Percentiles rank a stretch among this genome's conserved stretches.
Conservation (phyloP, 1,140 invertebrate species). For the Trichomalopsis sarcophagae region DNA sequence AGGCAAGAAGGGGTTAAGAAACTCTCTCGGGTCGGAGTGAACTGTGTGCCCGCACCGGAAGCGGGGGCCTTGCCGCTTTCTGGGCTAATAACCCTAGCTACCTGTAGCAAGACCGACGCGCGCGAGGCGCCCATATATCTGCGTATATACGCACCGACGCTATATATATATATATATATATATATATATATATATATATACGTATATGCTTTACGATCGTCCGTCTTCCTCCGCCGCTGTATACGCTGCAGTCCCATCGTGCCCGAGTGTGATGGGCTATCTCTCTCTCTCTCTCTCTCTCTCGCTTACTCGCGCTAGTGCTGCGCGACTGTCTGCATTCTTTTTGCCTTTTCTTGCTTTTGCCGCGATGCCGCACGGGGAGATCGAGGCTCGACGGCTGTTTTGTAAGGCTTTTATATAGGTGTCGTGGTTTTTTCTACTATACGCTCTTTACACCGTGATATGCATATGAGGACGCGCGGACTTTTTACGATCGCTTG, state of each 20-base stretch:
- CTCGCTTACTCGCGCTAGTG: too few species aligned
- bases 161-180: neutral
- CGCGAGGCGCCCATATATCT: neutral
- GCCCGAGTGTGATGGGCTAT: neutral
- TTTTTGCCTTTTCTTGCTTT: neutral
- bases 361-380: too few species aligned
- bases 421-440: neutral
- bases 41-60: conserved; percentile 73
- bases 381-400: too few species aligned
- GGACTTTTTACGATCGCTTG: neutral
- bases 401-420: too few species aligned
- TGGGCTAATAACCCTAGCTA: conserved; percentile 75
- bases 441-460: neutral
- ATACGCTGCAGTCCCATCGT: neutral
- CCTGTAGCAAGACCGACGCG: conserved; percentile 60
- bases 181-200: neutral
- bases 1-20: conserved; percentile 71
- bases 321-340: neutral
- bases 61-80: conserved; percentile 73
- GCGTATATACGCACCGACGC: conserved; percentile 13
- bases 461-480: neutral
- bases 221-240: conserved; percentile 14
- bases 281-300: neutral
- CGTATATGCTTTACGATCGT: conserved; percentile 14
- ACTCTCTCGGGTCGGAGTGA: conserved; percentile 66